Base-by-base conservation (phyloP, 1,140 invertebrate species). In the Leguminivora glycinivorella region DNA sequence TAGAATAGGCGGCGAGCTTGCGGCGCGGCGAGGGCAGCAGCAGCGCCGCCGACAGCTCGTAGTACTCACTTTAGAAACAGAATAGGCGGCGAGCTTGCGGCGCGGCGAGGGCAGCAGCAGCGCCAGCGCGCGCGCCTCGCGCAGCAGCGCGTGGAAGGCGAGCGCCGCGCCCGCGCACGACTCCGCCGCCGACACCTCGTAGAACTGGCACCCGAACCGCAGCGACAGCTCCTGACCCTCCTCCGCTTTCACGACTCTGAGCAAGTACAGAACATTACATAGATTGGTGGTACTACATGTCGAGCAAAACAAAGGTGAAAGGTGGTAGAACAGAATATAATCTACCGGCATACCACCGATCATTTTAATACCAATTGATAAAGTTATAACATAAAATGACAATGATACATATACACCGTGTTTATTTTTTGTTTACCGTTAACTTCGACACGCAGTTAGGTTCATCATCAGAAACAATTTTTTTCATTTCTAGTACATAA, bases 161-260 rank as follows among this genome's bases (percentile, higher is more conserved):
- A 96, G 90, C 40, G 94, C 95, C 0, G 96, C 95, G 24, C 96
- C 96, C 1, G 95, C 94, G 70, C 94, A 95, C 83, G 95, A 96
- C 82, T 97, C 96, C 14, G 96, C 96, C 12, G 96, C 96, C 67
- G 96, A 96, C 70, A 97, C 96, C 88, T 97, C 96, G 86, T 96
- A 97, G 87, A 97, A 97, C 82, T 96, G 96, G 83, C 96, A 97
- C 14, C 96, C 95, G 81, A 95, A 96, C 63, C 95, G 93, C 66
- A 96, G 84, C 0, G 96, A 96, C 40, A 96, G 77, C 83, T 96
- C 95, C 79, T 96, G 95, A 17, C 96, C 96, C 76, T 96, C 96
- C 78, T 96, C 95, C 9, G 96, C 95, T 81, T 94, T 95, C 1
- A 96, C 95, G 84, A 94, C 93, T 81, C 96, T 96, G 83, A 71